Percentiles rank a stretch among this genome's conserved stretches.
phyloP scores from a whole-genome alignment of 1,140 invertebrate genomes.

The Tetraneura akinire region DNA sequence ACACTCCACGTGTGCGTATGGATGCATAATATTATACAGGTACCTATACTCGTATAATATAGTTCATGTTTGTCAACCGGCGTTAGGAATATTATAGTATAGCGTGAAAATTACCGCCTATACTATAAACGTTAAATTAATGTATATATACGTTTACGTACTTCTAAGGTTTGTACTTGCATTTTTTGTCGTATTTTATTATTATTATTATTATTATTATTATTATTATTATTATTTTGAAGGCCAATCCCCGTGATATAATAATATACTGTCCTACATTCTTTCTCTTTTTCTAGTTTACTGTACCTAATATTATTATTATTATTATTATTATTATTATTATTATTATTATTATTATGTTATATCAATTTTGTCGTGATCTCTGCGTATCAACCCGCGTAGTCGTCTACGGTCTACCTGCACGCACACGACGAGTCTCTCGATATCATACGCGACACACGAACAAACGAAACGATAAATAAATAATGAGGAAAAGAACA shows the following conservation, averaged over 20 bases:
- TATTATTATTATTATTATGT: not conserved
- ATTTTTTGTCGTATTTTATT: conserved; percentile 13
- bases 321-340: no score
- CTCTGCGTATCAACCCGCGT: not conserved
- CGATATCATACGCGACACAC: not conserved
- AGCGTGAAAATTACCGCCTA: no score
- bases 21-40: no score
- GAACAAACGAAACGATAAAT: not conserved
- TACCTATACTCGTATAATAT: no score
- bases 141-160: no score
- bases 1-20: no score
- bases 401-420: no score
- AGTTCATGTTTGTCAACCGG: no score
- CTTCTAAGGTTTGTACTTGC: not conserved
- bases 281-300: not conserved
- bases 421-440: not conserved
- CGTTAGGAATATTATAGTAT: no score
- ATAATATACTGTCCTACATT: conserved; percentile 22
- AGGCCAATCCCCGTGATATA: not conserved
- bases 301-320: not conserved
- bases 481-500: not conserved
- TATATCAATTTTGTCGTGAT: not conserved
- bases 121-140: no score
- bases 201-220: no score
- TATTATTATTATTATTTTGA: conserved; percentile 9